These are phyloP conservation scores for Leptopilina syphax DNA, from an alignment of 2,888 invertebrate genomes.

Conservation along the genomic window DNA sequence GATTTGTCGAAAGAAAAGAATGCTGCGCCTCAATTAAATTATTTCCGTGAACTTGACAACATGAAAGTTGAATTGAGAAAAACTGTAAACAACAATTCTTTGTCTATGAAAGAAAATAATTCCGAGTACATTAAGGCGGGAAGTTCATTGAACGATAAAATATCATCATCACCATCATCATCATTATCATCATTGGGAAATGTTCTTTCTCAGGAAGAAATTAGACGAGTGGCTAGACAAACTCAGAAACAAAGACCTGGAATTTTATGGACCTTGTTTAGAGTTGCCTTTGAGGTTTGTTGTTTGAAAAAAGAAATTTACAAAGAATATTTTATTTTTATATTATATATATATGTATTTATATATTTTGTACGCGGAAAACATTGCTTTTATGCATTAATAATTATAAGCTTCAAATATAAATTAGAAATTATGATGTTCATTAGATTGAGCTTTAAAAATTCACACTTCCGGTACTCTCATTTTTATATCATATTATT, in stretches of 20 bases:
- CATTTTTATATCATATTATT: slow-evolving; percentile 2
- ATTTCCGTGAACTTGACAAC: slow-evolving; percentile 27
- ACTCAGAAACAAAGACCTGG: slow-evolving; percentile 69
- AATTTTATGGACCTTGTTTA: slow-evolving; percentile 73
- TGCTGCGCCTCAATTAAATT: slow-evolving; percentile 3
- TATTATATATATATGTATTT: neutral
- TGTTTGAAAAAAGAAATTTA: slow-evolving; percentile 10
- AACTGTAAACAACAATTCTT: slow-evolving; percentile 17
- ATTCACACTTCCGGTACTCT: neutral
- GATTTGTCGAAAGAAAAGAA: slow-evolving; percentile 11
- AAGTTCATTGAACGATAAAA: slow-evolving; percentile 61
- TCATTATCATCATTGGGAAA: slow-evolving; percentile 47
- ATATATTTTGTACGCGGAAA: neutral
- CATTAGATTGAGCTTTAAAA: slow-evolving; percentile 6
- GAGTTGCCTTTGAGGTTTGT: slow-evolving; percentile 71
- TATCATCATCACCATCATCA: slow-evolving; percentile 45
- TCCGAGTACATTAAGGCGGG: slow-evolving; percentile 53
- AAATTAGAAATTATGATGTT: slow-evolving; percentile 11
- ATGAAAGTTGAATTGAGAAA: slow-evolving; percentile 32
- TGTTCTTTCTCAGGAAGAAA: slow-evolving; percentile 64
- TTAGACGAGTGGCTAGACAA: slow-evolving; percentile 69
- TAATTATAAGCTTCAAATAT: neutral
- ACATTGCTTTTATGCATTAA: neutral
- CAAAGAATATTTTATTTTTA: neutral
- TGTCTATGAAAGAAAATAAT: slow-evolving; percentile 12